phyloP scores from a whole-genome alignment of 2,888 invertebrate genomes.

The Cephus sareptanus region DNA sequence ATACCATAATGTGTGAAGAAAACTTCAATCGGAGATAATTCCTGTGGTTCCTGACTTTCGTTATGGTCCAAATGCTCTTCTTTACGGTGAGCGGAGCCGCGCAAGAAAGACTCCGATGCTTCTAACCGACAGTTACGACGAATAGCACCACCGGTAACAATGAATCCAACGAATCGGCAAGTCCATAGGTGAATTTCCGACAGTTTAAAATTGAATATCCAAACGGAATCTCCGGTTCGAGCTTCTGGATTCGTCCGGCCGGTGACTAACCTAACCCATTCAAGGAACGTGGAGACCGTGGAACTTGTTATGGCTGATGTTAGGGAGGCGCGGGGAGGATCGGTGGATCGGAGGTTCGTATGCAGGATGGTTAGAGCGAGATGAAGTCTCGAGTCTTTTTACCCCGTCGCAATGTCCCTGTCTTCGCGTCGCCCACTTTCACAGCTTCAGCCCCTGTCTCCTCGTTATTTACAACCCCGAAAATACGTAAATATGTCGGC shows the following conservation, averaged over 20 bases:
- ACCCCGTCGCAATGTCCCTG: not conserved
- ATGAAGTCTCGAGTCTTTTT: not conserved
- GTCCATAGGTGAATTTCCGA: not conserved
- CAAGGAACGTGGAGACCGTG: not conserved
- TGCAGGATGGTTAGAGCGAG: not conserved
- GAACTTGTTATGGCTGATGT: not conserved
- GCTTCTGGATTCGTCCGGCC: not conserved
- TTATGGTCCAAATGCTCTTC: conserved; percentile 52
- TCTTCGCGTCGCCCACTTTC: not conserved
- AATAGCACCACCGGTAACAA: not conserved
- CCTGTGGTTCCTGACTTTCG: conserved; percentile 45
- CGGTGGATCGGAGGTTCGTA: not conserved
- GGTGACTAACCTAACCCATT: not conserved
- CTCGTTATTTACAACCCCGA: conserved; percentile 8
- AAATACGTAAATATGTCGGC: conserved; percentile 21
- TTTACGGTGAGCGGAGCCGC: conserved; percentile 43
- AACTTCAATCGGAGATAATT: conserved; percentile 52
- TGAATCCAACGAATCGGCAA: not conserved
- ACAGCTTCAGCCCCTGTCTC: conserved; percentile 3
- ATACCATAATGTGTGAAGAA: conserved; percentile 59
- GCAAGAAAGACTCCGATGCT: conserved; percentile 26
- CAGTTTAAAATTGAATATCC: not conserved
- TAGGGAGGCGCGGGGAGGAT: not conserved
- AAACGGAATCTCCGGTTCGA: not conserved
- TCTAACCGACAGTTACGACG: not conserved